phyloP scores from a whole-genome alignment of 2,113 vertebrate genomes.

The Sciurus niger region DNA sequence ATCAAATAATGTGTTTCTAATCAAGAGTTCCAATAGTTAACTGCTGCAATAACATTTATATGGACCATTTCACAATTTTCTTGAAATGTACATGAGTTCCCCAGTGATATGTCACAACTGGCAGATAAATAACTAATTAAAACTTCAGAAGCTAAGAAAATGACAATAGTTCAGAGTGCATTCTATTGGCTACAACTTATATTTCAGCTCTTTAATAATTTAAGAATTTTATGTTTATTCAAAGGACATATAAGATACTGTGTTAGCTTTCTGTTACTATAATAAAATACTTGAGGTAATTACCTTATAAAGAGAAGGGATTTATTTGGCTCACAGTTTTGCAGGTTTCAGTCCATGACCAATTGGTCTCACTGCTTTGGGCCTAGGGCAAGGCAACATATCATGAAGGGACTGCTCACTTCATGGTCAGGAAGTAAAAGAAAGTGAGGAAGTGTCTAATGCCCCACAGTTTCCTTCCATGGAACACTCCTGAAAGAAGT shows the following conservation, averaged over 20 bases:
- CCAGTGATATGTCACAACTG: neutral
- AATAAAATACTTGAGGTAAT: neutral
- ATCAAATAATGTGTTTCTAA: constrained; percentile 4
- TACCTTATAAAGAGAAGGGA: neutral
- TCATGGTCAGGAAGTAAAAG: neutral
- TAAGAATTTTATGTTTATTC: neutral
- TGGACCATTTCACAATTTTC: neutral
- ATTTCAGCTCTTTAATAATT: constrained; percentile 55
- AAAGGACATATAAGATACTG: neutral
- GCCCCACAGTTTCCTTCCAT: neutral
- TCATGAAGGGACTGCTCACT: neutral
- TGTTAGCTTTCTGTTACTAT: neutral
- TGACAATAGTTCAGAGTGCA: neutral
- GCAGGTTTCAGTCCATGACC: neutral
- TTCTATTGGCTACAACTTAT: constrained; percentile 20
- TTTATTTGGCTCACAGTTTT: neutral
- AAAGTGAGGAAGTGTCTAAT: neutral
- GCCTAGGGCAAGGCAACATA: neutral
- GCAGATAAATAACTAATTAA: constrained; percentile 27
- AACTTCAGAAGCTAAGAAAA: neutral
- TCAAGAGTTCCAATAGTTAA: neutral
- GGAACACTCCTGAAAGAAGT: neutral
- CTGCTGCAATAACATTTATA: neutral
- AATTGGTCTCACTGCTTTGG: neutral
- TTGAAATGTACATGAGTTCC: neutral